Conservation (phyloP, 2,888 invertebrate species). For the Drosophila prostipennis region DNA sequence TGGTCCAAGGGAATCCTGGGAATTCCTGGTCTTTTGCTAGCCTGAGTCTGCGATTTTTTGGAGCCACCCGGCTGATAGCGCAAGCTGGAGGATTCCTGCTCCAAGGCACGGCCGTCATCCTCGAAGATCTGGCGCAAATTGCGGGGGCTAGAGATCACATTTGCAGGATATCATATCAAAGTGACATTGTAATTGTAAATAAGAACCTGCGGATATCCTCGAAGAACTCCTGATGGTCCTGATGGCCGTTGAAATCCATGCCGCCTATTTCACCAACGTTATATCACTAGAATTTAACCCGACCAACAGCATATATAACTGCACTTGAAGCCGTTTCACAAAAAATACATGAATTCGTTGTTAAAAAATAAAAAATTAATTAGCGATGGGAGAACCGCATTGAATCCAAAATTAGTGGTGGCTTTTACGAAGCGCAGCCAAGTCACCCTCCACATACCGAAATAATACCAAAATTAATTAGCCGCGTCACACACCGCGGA, state of each 20-base stretch:
- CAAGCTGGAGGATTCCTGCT: conserved; percentile 7
- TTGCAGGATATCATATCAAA: too few species aligned
- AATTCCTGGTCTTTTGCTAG: background rate
- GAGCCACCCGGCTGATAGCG: conserved; percentile 7
- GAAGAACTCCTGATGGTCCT: conserved; percentile 10
- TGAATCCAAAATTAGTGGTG: too few species aligned
- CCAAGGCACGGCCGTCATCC: conserved; percentile 6
- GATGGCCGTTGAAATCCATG: conserved; percentile 3
- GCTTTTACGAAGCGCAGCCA: too few species aligned
- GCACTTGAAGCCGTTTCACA: background rate
- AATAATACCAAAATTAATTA: too few species aligned
- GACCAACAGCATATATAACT: background rate
- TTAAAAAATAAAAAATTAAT: too few species aligned
- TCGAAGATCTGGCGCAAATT: conserved; percentile 18
- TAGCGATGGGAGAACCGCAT: too few species aligned
- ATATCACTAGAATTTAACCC: background rate
- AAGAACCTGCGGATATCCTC: background rate
- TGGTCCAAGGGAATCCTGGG: background rate
- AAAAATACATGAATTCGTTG: background rate
- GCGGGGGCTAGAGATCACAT: background rate
- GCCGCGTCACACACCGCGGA: too few species aligned
- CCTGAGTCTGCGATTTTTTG: background rate
- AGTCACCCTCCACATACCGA: too few species aligned
- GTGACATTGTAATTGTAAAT: too few species aligned
- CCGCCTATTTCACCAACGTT: background rate